Evolutionary conservation across 2,888 invertebrate genomes (phyloP).

Genomic region (Dromius quadrimaculatus): DNA sequence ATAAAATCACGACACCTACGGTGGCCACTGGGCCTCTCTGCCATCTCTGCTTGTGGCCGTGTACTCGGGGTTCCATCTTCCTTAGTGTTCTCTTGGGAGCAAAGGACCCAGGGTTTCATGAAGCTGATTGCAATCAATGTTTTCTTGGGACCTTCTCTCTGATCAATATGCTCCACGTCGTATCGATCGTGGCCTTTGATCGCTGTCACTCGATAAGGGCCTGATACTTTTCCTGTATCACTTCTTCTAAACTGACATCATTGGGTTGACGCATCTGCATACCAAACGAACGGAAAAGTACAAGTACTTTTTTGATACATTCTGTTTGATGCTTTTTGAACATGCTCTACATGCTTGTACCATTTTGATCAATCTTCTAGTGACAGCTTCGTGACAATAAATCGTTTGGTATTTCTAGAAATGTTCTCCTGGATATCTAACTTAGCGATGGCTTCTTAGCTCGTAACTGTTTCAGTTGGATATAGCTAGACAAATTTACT

Average conservation of each 20-base stretch:
- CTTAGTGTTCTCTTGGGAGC: not conserved
- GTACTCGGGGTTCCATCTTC: too few relatives aligned
- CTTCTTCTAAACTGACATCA: not conserved
- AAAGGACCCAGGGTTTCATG: constrained; percentile 54
- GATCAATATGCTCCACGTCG: constrained; percentile 56
- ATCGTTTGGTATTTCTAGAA: not conserved
- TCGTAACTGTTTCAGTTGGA: too few relatives aligned
- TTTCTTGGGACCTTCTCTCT: constrained; percentile 54
- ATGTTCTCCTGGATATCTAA: not conserved
- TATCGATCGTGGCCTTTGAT: constrained; percentile 58
- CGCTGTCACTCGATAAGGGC: constrained; percentile 58
- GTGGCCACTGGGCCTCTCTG: too few relatives aligned
- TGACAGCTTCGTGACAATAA: not conserved
- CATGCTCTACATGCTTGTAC: not conserved
- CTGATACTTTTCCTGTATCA: constrained; percentile 34
- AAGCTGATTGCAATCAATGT: constrained; percentile 56
- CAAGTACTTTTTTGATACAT: not conserved
- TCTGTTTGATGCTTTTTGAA: not conserved
- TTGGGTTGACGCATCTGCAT: not conserved
- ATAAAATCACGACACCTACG: too few relatives aligned
- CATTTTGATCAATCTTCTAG: not conserved
- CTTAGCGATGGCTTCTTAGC: not conserved
- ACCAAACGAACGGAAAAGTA: constrained; percentile 47
- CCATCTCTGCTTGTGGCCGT: too few relatives aligned
- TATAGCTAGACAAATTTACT: too few relatives aligned